A percentile compares a stretch with the other conserved stretches of the same genome.
These are phyloP conservation scores for Sinocyclocheilus grahami DNA, from an alignment of 2,113 vertebrate species.

Conservation along the genomic window DNA sequence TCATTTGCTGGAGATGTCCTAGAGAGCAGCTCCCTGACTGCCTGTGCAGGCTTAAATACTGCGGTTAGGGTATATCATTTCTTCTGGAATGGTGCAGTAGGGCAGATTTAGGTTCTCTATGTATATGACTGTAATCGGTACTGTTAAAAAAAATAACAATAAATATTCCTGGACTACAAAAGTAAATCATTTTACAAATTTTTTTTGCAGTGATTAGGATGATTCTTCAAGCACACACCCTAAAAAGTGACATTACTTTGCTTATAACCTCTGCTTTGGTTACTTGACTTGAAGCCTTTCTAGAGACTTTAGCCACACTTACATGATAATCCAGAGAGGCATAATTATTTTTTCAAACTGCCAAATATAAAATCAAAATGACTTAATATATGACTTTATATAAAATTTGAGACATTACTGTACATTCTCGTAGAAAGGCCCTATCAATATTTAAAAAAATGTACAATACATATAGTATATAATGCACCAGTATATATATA, in stretches of 20 bases:
- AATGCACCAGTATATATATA: too few relatives aligned
- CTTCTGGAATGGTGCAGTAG: constrained; percentile 12
- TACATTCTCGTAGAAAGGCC: too few relatives aligned
- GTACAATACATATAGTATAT: too few relatives aligned
- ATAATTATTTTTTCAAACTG: too few relatives aligned
- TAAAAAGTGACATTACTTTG: not conserved
- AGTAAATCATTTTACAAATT: not conserved
- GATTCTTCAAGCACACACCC: not conserved
- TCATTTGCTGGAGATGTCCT: not conserved
- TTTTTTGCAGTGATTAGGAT: not conserved
- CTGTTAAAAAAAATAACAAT: not conserved
- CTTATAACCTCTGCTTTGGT: too few relatives aligned
- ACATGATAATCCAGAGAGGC: too few relatives aligned
- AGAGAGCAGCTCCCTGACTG: constrained; percentile 15
- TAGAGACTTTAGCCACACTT: too few relatives aligned
- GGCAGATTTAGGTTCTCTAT: constrained; percentile 22
- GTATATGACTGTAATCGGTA: not conserved
- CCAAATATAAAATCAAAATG: too few relatives aligned
- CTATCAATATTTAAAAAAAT: too few relatives aligned
- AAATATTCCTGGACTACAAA: not conserved
- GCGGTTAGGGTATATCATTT: not conserved
- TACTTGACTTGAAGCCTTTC: too few relatives aligned
- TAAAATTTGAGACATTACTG: too few relatives aligned
- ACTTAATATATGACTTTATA: too few relatives aligned
- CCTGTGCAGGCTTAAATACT: not conserved